Conservation (phyloP, 2,888 invertebrate species). For the Euproctis similis region DNA sequence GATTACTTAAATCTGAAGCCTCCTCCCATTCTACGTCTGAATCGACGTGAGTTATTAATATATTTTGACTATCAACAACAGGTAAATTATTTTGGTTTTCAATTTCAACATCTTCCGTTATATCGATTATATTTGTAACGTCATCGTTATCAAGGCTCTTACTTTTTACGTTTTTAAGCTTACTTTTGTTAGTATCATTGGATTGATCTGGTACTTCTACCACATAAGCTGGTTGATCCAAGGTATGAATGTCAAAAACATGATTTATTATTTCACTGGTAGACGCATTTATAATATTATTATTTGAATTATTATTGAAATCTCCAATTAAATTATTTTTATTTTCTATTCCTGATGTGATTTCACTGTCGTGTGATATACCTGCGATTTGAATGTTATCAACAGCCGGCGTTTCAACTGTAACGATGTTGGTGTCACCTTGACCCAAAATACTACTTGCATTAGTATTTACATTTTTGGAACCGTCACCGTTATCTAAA, state of each 20-base stretch:
- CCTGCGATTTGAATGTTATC: conserved; percentile 8
- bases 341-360: conserved; percentile 9
- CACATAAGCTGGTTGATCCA: conserved; percentile 33
- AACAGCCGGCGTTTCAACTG: conserved; percentile 6
- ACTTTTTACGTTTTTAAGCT: conserved; percentile 54
- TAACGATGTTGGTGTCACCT: conserved; percentile 1
- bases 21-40: conserved; percentile 78
- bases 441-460: conserved; percentile 6
- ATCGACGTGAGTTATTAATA: conserved; percentile 79
- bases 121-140: conserved; percentile 57
- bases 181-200: conserved; percentile 41
- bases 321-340: conserved; percentile 25
- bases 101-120: conserved; percentile 42
- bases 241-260: conserved; percentile 7
- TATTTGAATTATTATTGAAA: conserved; percentile 39
- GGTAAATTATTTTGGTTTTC: conserved; percentile 40
- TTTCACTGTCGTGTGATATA: conserved; percentile 4
- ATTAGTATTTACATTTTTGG: conserved; percentile 16
- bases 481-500: conserved; percentile 25
- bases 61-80: conserved; percentile 62
- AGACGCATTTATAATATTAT: conserved; percentile 9
- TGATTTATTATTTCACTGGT: conserved; percentile 5
- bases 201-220: conserved; percentile 64
- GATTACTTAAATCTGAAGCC: conserved; percentile 51
- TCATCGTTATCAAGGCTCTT: conserved; percentile 70